phyloP scores from a whole-genome alignment of 2,113 vertebrate species.

The Hymenochirus boettgeri region DNA sequence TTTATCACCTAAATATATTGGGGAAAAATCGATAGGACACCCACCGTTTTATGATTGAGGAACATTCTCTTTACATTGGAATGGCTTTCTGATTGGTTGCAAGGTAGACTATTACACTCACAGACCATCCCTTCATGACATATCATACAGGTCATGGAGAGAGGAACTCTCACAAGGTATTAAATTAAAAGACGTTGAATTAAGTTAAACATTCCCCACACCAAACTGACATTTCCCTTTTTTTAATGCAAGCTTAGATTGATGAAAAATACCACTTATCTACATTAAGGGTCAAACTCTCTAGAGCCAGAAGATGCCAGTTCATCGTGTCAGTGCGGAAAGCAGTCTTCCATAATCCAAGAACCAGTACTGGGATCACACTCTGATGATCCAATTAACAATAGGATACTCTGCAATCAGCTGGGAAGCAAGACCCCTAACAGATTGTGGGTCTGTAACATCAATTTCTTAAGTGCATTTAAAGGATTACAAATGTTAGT shows the following conservation, averaged over 20 bases:
- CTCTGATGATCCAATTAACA: conserved; percentile 99
- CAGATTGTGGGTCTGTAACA: conserved; percentile 85
- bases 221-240: conserved; percentile 74
- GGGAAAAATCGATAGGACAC: too few relatives aligned
- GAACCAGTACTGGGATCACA: conserved; percentile 87
- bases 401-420: conserved; percentile 79
- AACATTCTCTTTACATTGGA: neutral
- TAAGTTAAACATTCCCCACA: conserved; percentile 69
- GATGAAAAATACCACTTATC: conserved; percentile 96
- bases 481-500: conserved; percentile 96
- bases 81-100: neutral
- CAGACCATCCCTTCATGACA: conserved; percentile 61
- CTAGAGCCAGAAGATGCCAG: conserved; percentile 62
- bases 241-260: conserved; percentile 76
- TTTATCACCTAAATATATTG: neutral
- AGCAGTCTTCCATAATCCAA: conserved; percentile 92
- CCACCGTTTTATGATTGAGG: neutral
- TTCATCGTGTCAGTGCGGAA: conserved; percentile 82
- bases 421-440: conserved; percentile 81
- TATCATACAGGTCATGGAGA: conserved; percentile 54
- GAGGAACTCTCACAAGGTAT: conserved; percentile 73
- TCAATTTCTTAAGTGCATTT: conserved; percentile 99
- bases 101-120: neutral
- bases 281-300: conserved; percentile 92
- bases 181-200: conserved; percentile 78